Evolutionary conservation across 1,140 invertebrate genomes (phyloP), one percentile per base, ranked within the genome.

Genomic region (Scaptomyza graminum): DNA sequence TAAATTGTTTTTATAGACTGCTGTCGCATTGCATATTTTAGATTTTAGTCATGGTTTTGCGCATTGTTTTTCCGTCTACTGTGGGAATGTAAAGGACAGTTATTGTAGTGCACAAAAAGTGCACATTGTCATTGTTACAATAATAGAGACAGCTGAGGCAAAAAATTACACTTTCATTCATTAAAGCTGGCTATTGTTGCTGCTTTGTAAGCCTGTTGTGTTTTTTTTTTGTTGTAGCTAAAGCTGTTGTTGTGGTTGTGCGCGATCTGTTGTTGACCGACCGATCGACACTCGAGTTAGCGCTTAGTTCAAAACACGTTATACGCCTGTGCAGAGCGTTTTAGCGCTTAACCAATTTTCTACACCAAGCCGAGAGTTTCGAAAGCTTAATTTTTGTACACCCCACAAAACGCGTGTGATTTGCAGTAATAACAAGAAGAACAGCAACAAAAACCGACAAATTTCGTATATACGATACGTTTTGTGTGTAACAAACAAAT

Each of bases 251-350:
- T 13, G 31, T 60, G n/a, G n/a, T n/a, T n/a, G 18, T 51, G 60
- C 57, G 61, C 59, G 50, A 71, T 59, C 44, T 70, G 79, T 47
- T 81, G 37, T 41, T n/a, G 68, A 69, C 66, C 39, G 65, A 71
- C 63, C 62, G 57, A 74, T 67, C 70, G 70, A 54, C 54, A 41
- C 28, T 52, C 37, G 83, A 62, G 80, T 80, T 52, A 34, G 67
- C 37, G 78, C 73, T 87, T 68, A 87, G 83, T 88, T 83, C 43
- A 79, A 87, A 87, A 88, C 79, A 88, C 79, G 84, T 87, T 88
- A 79, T 76, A 68, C 79, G 75, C 75, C 72, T 79, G 83, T 83
- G 76, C 68, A 88, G 82, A 88, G 83, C 77, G 81, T 83, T 83
- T 67, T 77, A 81, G 61, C 66, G 69, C 68, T 67, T 52, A 62